Evolutionary conservation across 1,140 invertebrate genomes (phyloP).

Genomic region (Drosophila elegans): DNA sequence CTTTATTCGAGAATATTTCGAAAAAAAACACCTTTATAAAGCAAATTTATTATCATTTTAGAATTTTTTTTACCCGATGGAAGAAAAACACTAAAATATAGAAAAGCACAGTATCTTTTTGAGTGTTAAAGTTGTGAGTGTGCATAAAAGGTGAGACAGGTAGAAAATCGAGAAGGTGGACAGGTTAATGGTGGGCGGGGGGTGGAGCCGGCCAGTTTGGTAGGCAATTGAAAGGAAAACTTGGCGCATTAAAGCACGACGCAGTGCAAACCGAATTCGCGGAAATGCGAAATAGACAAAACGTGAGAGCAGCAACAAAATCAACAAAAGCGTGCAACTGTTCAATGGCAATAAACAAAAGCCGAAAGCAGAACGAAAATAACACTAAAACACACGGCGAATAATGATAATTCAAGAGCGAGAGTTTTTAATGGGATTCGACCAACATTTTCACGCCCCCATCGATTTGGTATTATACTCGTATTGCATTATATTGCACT

Average conservation of each 20-base stretch:
- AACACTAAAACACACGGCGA: conserved; percentile 19
- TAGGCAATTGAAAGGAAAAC: conserved; percentile 63
- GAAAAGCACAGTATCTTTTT: background rate
- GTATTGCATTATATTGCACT: background rate
- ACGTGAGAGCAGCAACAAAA: background rate
- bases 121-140: conserved; percentile 3
- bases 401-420: conserved; percentile 40
- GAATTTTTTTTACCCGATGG: too few relatives aligned
- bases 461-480: conserved; percentile 9
- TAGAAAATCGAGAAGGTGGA: conserved; percentile 30
- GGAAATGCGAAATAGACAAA: conserved; percentile 46
- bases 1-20: too few relatives aligned
- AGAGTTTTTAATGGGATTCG: conserved; percentile 29
- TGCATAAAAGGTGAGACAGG: conserved; percentile 59
- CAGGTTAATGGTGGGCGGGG: conserved; percentile 15
- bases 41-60: too few relatives aligned
- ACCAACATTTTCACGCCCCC: conserved; percentile 6
- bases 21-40: too few relatives aligned
- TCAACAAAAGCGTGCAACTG: conserved; percentile 18
- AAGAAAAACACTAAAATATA: too few relatives aligned
- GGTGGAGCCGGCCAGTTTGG: conserved; percentile 2
- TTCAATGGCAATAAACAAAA: conserved; percentile 34
- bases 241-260: conserved; percentile 6
- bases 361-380: conserved; percentile 19
- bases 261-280: conserved; percentile 24